phyloP scores from a whole-genome alignment of 1,140 invertebrate species.

The Onthophagus taurus region DNA sequence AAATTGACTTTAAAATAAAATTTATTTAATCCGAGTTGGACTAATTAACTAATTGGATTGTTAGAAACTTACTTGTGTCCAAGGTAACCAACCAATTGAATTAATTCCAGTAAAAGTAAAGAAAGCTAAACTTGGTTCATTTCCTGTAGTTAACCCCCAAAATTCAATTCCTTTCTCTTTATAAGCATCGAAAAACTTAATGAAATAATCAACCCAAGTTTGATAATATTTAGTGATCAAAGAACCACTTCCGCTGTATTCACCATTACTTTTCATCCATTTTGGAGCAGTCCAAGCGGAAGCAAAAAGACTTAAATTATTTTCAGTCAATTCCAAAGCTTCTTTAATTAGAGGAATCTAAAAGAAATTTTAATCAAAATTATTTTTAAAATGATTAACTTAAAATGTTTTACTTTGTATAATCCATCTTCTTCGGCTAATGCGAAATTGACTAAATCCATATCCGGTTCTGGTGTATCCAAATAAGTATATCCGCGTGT shows the following conservation, averaged over 20 bases:
- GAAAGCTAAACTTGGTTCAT: slow-evolving; percentile 36
- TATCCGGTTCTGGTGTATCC: slow-evolving; percentile 23
- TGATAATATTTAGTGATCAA: slow-evolving; percentile 43
- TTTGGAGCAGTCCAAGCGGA: slow-evolving; percentile 77
- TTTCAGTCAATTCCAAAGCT: slow-evolving; percentile 17
- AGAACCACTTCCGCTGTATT: slow-evolving; percentile 44
- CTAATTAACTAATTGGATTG: neutral
- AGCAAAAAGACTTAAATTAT: slow-evolving; percentile 35
- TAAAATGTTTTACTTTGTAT: slow-evolving; percentile 29
- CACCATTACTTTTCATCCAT: slow-evolving; percentile 88
- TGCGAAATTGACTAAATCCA: slow-evolving; percentile 30
- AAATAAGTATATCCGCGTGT: slow-evolving; percentile 53
- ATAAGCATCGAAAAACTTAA: slow-evolving; percentile 37
- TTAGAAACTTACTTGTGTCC: slow-evolving; percentile 3
- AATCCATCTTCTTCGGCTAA: slow-evolving; percentile 37
- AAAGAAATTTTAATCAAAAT: slow-evolving; percentile 3
- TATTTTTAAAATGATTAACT: neutral
- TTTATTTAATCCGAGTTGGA: too few relatives aligned
- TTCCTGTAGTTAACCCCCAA: slow-evolving; percentile 37
- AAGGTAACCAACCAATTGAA: slow-evolving; percentile 63
- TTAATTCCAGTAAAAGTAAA: slow-evolving; percentile 47
- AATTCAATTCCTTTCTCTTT: slow-evolving; percentile 28
- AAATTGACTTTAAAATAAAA: too few relatives aligned
- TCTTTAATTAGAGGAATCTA: slow-evolving; percentile 18
- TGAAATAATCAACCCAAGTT: slow-evolving; percentile 26